Evolutionary conservation across 2,797 vertebrate species (phyloP).

Genomic region (Sebastes glaucus): DNA sequence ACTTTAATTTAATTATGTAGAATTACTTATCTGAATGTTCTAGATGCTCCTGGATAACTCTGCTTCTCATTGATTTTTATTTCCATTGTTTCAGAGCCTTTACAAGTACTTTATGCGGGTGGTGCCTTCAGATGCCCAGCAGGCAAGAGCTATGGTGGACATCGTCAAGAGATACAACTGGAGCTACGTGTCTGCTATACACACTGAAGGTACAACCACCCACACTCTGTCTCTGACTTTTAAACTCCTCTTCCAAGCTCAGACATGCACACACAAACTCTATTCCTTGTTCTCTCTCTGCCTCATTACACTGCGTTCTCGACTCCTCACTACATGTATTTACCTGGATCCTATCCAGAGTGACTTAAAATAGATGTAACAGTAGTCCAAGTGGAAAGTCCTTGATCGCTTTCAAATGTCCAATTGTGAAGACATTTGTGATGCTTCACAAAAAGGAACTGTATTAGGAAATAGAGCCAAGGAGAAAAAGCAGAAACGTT

Average conservation of each 20-base stretch:
- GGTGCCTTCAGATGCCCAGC: conserved; percentile 97
- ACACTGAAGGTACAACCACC: conserved; percentile 91
- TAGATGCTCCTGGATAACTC: neutral
- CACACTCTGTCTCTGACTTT: conserved; percentile 14
- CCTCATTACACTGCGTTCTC: neutral
- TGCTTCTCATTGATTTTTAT: conserved; percentile 14
- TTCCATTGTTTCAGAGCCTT: conserved; percentile 67
- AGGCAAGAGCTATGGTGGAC: conserved; percentile 98
- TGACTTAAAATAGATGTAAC: neutral
- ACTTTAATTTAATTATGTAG: neutral
- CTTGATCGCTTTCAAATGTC: neutral
- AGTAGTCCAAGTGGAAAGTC: neutral
- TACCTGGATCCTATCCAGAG: neutral
- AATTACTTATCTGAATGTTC: neutral
- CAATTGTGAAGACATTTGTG: neutral
- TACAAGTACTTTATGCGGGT: conserved; percentile 95
- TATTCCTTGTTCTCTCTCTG: neutral
- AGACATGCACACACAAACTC: neutral
- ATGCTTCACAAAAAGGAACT: neutral
- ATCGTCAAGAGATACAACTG: conserved; percentile 99
- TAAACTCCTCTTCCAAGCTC: neutral
- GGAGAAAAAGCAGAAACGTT: neutral
- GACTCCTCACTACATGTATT: neutral
- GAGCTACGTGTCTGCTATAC: conserved; percentile 98
- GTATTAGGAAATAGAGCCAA: neutral